phyloP scores from a whole-genome alignment of 2,113 vertebrate genomes.

The Cochlearius cochlearius region DNA sequence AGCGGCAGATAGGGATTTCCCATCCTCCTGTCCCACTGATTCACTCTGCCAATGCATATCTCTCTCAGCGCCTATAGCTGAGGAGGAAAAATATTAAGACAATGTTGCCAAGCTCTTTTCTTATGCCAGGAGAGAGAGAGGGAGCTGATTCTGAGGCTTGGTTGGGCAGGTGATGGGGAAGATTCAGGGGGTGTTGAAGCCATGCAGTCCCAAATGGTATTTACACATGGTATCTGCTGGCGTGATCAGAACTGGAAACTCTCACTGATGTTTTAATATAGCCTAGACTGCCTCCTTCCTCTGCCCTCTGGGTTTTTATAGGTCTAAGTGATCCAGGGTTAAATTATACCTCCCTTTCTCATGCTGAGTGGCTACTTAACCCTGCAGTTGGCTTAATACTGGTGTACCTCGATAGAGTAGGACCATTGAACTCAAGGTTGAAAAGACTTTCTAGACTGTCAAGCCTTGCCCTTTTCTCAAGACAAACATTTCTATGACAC shows the following conservation, averaged over 20 bases:
- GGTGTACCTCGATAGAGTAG: too few species aligned
- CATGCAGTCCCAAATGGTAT: neutral
- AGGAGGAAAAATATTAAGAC: neutral
- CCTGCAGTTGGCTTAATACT: fast-evolving
- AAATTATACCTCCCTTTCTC: neutral
- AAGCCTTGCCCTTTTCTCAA: neutral
- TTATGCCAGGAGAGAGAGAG: neutral
- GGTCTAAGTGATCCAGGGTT: neutral
- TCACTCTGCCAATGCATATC: neutral
- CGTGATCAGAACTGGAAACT: neutral
- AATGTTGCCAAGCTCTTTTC: neutral
- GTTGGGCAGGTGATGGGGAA: neutral
- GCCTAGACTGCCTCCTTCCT: neutral
- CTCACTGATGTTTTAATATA: neutral
- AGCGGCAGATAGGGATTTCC: neutral
- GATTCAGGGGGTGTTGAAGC: neutral
- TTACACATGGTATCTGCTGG: neutral
- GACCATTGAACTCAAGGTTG: neutral
- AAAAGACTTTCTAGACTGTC: neutral
- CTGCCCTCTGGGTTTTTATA: neutral
- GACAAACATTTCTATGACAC: neutral
- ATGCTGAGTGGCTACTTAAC: neutral
- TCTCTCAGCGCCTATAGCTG: neutral
- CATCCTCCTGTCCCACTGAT: neutral
- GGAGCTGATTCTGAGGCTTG: neutral